These are phyloP conservation scores for Tarsius wallacei DNA, from an alignment of 2,797 vertebrate genomes.

Conservation along the genomic window DNA sequence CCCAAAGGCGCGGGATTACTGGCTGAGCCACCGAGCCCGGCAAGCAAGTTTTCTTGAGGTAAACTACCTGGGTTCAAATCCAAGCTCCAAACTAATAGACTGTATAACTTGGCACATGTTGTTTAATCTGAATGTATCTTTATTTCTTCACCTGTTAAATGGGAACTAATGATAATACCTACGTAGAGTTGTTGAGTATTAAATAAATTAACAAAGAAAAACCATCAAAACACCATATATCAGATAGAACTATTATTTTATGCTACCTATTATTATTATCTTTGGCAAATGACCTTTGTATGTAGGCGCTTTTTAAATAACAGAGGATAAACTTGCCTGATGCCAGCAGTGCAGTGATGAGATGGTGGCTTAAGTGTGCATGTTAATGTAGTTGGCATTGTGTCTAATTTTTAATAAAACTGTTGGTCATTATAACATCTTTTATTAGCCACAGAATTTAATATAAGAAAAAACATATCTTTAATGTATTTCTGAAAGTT, in stretches of 20 bases:
- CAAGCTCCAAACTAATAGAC: neutral
- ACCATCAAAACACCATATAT: neutral
- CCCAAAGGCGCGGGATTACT: no score
- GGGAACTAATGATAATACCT: neutral
- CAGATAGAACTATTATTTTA: neutral
- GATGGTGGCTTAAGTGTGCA: neutral
- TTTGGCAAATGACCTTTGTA: neutral
- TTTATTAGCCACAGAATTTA: neutral
- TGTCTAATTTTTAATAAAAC: slow-evolving; percentile 11
- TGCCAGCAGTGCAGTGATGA: neutral
- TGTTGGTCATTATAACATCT: neutral
- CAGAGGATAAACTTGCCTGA: neutral
- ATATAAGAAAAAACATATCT: neutral
- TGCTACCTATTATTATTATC: neutral
- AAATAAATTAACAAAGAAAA: neutral
- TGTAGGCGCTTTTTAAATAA: neutral
- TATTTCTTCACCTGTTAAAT: neutral
- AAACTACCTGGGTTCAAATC: neutral
- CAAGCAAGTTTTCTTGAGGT: neutral
- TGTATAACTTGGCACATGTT: neutral
- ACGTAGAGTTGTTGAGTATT: neutral
- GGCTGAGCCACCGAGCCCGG: no score
- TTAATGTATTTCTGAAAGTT: neutral
- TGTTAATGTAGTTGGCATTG: neutral
- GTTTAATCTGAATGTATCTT: neutral